Percentiles rank a stretch among this genome's conserved stretches.
phyloP scores from a whole-genome alignment of 2,113 vertebrate genomes.

The Amia ocellicauda region DNA sequence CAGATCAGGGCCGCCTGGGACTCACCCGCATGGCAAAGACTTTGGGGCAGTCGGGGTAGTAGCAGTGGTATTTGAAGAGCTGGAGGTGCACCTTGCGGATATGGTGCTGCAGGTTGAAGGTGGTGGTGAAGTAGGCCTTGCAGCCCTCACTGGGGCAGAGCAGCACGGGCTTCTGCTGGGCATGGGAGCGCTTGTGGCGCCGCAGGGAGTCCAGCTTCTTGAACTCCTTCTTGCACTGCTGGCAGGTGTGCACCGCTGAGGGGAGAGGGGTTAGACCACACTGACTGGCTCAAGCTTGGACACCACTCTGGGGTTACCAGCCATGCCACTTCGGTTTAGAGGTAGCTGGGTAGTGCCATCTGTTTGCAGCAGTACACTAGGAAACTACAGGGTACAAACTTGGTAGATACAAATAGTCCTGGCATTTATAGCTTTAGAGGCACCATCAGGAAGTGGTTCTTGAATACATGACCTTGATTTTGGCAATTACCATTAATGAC shows the following conservation, averaged over 20 bases:
- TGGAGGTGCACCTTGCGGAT: constrained; percentile 70
- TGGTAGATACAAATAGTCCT: no score
- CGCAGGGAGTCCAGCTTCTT: constrained; percentile 44
- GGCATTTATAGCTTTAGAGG: no score
- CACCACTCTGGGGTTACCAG: no score
- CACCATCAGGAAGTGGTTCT: no score
- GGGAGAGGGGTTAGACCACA: not conserved
- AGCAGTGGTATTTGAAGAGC: constrained; percentile 61
- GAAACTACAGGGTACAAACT: no score
- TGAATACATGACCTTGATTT: no score
- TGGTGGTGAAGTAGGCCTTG: constrained; percentile 65
- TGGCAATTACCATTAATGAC: no score
- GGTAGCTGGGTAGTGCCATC: no score
- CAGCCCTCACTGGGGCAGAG: constrained; percentile 63
- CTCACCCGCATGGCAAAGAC: constrained; percentile 68
- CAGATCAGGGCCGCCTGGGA: not conserved
- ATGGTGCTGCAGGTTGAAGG: constrained; percentile 77
- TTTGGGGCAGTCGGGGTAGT: constrained; percentile 59
- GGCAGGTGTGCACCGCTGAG: constrained; percentile 49
- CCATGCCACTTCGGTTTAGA: no score
- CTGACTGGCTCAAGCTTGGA: not conserved
- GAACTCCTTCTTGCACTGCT: constrained; percentile 59
- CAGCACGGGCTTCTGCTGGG: constrained; percentile 53
- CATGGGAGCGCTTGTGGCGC: constrained; percentile 59
- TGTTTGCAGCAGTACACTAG: no score